phyloP scores from a whole-genome alignment of 2,888 invertebrate genomes.

The Vandiemenella viatica region DNA sequence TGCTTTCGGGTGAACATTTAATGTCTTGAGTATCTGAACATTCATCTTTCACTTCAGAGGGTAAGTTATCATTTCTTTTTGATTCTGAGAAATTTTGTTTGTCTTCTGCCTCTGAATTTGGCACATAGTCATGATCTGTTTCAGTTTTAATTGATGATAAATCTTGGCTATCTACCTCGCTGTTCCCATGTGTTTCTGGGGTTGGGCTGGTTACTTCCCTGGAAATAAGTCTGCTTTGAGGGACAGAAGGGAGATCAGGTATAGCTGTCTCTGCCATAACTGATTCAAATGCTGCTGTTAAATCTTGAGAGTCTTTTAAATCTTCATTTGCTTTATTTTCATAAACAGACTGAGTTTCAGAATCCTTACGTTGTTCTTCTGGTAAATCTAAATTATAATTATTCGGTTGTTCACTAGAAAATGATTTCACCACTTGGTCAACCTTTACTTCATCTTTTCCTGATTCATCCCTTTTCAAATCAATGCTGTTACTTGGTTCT shows the following conservation, averaged over 20 bases:
- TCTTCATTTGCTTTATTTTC: not conserved
- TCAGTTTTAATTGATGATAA: not conserved
- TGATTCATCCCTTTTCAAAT: not conserved
- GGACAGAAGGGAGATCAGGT: constrained; percentile 39
- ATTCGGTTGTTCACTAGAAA: not conserved
- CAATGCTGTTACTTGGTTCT: not conserved
- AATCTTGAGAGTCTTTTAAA: constrained; percentile 16
- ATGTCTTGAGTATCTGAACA: too few species aligned
- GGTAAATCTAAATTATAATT: too few species aligned
- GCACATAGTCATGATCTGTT: not conserved
- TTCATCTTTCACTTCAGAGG: too few species aligned
- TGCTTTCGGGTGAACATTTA: too few species aligned
- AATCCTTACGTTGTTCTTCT: too few species aligned
- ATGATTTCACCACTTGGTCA: not conserved
- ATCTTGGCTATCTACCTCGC: not conserved
- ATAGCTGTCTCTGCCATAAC: constrained; percentile 43
- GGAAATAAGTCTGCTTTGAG: constrained; percentile 19
- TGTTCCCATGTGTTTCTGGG: too few species aligned
- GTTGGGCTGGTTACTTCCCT: too few species aligned
- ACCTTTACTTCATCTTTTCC: not conserved
- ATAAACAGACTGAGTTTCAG: too few species aligned
- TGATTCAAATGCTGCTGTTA: constrained; percentile 42
- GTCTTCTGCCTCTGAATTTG: not conserved
- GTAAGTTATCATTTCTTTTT: too few species aligned
- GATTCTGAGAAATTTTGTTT: too few species aligned